phyloP scores from a whole-genome alignment of 2,797 vertebrate species.

The Nasua narica region DNA sequence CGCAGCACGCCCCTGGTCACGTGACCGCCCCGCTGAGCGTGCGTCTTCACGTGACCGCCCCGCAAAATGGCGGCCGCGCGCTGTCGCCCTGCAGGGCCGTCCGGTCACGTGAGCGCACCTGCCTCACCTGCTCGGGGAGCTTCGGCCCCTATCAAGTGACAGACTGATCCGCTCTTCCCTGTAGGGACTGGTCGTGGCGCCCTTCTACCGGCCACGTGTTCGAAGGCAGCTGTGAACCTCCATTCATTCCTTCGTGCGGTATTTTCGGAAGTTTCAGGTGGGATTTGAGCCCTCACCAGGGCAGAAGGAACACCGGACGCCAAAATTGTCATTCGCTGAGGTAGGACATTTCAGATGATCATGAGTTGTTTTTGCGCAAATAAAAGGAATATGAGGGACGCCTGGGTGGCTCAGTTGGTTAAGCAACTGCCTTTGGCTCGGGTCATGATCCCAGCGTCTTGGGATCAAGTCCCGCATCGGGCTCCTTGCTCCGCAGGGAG shows the following conservation, averaged over 20 bases:
- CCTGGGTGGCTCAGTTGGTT: too few species aligned
- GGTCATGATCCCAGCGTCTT: too few species aligned
- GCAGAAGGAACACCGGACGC: neutral
- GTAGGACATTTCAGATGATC: neutral
- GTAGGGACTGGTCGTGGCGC: neutral
- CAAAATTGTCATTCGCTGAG: neutral
- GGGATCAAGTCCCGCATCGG: too few species aligned
- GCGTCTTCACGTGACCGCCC: conserved; percentile 66
- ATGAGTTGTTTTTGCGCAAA: neutral
- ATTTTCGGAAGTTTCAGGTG: neutral
- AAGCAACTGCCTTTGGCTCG: too few species aligned
- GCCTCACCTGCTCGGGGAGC: neutral
- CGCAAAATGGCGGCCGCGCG: conserved; percentile 49
- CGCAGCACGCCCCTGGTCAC: conserved; percentile 59
- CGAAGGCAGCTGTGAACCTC: neutral
- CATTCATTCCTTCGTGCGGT: neutral
- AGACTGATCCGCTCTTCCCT: rapidly evolving
- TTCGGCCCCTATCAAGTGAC: rapidly evolving
- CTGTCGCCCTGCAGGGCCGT: neutral
- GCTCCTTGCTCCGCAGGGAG: too few species aligned
- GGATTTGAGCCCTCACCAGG: too few species aligned
- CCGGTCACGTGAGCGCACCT: rapidly evolving
- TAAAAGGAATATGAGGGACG: neutral
- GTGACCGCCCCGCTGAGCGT: conserved; percentile 53
- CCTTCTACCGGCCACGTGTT: rapidly evolving